Conservation (phyloP, 2,113 vertebrate genomes). For the Falco punctatus region DNA sequence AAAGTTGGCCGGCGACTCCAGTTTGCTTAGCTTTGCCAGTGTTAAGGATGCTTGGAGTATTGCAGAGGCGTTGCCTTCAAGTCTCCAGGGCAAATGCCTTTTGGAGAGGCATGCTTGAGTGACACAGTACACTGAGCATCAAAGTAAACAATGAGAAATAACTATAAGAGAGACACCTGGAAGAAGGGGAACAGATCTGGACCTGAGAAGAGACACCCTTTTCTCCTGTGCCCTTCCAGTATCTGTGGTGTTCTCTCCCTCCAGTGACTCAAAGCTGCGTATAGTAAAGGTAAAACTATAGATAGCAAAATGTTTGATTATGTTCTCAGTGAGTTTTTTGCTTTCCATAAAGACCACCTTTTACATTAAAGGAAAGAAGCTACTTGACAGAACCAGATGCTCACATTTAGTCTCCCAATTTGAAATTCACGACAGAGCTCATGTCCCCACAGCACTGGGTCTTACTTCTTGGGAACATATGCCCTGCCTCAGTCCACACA, state of each 20-base stretch:
- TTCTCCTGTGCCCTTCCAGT: neutral
- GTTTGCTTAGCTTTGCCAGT: neutral
- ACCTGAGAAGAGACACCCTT: neutral
- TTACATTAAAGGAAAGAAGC: neutral
- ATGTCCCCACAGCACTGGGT: neutral
- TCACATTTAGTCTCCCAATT: neutral
- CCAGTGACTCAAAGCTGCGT: neutral
- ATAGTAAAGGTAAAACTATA: neutral
- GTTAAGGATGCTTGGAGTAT: neutral
- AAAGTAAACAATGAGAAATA: neutral
- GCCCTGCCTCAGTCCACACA: neutral
- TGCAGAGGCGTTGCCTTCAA: neutral
- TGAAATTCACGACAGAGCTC: neutral
- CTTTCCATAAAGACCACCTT: neutral
- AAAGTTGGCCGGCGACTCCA: neutral
- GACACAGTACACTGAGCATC: neutral
- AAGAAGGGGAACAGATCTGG: neutral
- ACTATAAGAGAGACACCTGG: neutral
- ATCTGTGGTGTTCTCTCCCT: neutral
- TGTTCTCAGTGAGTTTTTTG: neutral
- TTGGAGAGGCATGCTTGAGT: neutral
- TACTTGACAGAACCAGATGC: neutral
- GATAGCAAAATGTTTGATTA: neutral
- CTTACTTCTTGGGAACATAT: neutral
- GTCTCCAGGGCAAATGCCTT: constrained; percentile 13